phyloP scores from a whole-genome alignment of 2,113 vertebrate genomes.

The Daphoenositta chrysoptera region DNA sequence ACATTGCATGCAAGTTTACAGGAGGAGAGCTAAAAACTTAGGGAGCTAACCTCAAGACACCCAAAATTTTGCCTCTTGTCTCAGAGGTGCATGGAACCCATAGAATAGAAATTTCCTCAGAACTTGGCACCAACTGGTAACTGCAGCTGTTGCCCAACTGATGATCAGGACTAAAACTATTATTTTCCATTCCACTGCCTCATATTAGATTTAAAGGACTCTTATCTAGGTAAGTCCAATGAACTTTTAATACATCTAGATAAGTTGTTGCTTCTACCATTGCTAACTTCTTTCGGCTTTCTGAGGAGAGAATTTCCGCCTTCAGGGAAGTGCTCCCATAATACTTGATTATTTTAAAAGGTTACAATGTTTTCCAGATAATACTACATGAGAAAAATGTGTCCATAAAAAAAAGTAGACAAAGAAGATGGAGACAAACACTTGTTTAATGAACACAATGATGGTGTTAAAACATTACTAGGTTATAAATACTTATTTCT shows the following conservation, averaged over 20 bases:
- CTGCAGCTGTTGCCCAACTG: not conserved
- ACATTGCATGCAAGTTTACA: not conserved
- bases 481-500: constrained; percentile 13
- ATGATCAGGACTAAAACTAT: not conserved
- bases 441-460: constrained; percentile 56
- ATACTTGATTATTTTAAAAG: not conserved
- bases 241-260: not conserved
- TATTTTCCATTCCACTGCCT: not conserved
- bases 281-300: not conserved
- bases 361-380: not conserved
- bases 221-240: not conserved
- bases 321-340: not conserved
- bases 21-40: not conserved
- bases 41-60: not conserved
- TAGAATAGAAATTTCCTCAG: not conserved
- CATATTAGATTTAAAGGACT: not conserved
- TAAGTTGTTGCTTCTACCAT: not conserved
- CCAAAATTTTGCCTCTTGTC: not conserved
- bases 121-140: not conserved
- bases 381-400: not conserved
- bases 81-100: not conserved
- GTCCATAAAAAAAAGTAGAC: constrained; percentile 51
- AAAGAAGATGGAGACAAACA: constrained; percentile 58
- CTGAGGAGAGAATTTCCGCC: not conserved
- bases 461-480: constrained; percentile 46